These are phyloP conservation scores for Micromesistius poutassou DNA, from an alignment of 2,797 vertebrate genomes.

Conservation along the genomic window DNA sequence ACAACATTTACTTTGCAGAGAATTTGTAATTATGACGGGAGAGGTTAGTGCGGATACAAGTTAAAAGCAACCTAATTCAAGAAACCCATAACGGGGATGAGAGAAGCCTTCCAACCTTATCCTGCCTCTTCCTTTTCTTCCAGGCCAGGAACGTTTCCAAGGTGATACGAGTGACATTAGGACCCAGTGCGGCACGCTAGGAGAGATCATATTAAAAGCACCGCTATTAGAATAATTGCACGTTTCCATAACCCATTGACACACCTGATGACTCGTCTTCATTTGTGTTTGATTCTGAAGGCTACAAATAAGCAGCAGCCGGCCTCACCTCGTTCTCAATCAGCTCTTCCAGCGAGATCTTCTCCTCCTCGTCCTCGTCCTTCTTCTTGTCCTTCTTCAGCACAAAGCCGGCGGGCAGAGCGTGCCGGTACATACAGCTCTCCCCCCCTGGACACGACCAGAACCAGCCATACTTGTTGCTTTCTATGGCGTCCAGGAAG, in stretches of 20 bases:
- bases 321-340: conserved; percentile 90
- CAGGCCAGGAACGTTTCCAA: conserved; percentile 96
- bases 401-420: conserved; percentile 92
- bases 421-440: conserved; percentile 93
- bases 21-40: background rate
- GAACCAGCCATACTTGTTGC: conserved; percentile 98
- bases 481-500: conserved; percentile 96
- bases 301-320: background rate
- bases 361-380: conserved; percentile 88
- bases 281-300: background rate
- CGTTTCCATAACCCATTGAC: background rate
- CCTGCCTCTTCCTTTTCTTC: conserved; percentile 98
- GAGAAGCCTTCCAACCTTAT: conserved; percentile 73
- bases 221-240: background rate
- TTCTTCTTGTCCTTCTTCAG: conserved; percentile 97
- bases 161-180: conserved; percentile 93
- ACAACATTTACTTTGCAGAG: too few relatives aligned
- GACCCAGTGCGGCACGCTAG: conserved; percentile 87
- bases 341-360: conserved; percentile 95
- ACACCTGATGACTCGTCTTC: background rate
- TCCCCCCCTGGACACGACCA: conserved; percentile 93
- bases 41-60: background rate
- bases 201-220: conserved; percentile 8
- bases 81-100: background rate
- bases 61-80: background rate